Base-by-base conservation (phyloP, 2,113 vertebrate species). In the Hemichromis elongatus region DNA sequence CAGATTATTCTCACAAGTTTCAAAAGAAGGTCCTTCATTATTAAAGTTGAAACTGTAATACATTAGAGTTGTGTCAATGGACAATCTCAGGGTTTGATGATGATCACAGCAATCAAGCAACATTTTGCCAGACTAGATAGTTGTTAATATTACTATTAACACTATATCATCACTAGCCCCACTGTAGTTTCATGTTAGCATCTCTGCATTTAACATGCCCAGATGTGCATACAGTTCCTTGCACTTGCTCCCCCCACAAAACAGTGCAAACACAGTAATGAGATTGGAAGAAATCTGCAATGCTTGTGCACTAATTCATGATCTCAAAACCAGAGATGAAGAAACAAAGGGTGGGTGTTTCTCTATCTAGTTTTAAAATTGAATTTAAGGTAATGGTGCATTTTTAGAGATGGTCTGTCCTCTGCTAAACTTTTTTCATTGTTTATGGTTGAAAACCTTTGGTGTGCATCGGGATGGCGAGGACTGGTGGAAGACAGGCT, bases 71-170 rank as follows among this genome's bases (percentile, higher is more conserved):
- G 6, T 37, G 30, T 63, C 33, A 63, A 63, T 63, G 33, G 6
- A 37, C 19, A 13, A 63, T 42, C 40, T 5, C 40, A 13, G 40
- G 10, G 40, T 13, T 63, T 19, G 30, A 37, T 37, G 19, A 19
- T 0, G 0, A 5, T 37, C 30, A 63, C 10, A 21, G 33, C 30
- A 35, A 37, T 63, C 33, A 66, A 37, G 0, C 61, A 40, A 37
- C 37, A 66, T 12, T 66, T 66, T 66, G n/a, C 33, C 61, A 37
- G 33, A 21, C 19, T n/a, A 66, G 33, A 37, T n/a, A 66, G 11
- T 63, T 40, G n/a, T 40, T 63, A 63, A 63, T 37, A 37, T 37
- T 63, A 37, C n/a, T 5, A 21, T 63, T 37, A 61, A 11, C 9
- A 63, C 19, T 37, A 63, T 35, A 63, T 63, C 6, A 63, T 63